Percentiles rank a stretch among this genome's conserved stretches.
phyloP scores from a whole-genome alignment of 2,113 vertebrate species.

The Percina caprodes region DNA sequence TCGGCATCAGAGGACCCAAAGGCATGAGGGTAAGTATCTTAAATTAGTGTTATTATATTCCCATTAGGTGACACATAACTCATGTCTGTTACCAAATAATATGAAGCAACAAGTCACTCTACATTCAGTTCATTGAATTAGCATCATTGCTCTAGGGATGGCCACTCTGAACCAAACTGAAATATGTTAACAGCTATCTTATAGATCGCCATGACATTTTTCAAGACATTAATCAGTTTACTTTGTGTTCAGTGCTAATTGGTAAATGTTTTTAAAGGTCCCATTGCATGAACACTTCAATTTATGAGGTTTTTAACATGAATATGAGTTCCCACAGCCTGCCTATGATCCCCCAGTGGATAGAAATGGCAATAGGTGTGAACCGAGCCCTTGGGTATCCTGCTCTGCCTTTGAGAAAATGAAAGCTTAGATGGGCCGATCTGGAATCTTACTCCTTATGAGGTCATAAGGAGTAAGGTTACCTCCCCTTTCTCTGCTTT shows the following conservation, averaged over 20 bases:
- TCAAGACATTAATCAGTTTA: neutral
- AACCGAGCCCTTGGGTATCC: too few species aligned
- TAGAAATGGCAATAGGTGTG: too few species aligned
- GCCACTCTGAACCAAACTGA: neutral
- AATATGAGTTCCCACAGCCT: too few species aligned
- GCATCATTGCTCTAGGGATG: neutral
- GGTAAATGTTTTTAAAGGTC: too few species aligned
- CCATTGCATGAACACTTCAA: too few species aligned
- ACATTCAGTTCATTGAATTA: neutral
- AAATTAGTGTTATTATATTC: neutral
- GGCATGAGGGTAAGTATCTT: conserved; percentile 87
- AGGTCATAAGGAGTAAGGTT: too few species aligned
- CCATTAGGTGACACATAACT: neutral
- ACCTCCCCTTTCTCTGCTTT: too few species aligned
- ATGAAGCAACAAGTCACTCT: neutral
- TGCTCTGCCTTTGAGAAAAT: too few species aligned
- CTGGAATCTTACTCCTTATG: too few species aligned
- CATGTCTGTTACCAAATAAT: neutral
- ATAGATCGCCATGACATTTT: neutral
- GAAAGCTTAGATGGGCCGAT: too few species aligned
- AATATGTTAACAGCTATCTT: neutral
- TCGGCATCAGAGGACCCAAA: conserved; percentile 90
- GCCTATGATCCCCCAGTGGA: too few species aligned
- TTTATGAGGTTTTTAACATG: too few species aligned
- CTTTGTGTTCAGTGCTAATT: neutral